These are phyloP conservation scores for Parauchenoglanis ngamensis DNA, from an alignment of 2,797 vertebrate genomes.

Conservation along the genomic window DNA sequence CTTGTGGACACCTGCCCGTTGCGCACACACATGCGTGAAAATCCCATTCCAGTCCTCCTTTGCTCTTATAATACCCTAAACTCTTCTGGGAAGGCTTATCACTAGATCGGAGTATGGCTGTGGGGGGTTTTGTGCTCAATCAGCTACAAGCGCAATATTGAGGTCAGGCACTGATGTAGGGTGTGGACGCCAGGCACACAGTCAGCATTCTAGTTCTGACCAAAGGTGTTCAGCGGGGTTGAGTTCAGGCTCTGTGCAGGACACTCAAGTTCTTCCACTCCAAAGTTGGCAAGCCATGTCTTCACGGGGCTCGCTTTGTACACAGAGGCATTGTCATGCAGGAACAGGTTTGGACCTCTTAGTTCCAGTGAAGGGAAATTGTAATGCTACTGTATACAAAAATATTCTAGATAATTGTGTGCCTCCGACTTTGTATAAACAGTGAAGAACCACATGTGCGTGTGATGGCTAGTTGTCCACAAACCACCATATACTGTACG, in stretches of 20 bases:
- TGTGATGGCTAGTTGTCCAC: not conserved
- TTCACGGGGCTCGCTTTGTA: too few relatives aligned
- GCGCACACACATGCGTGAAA: not conserved
- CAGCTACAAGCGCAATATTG: not conserved
- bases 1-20: not conserved
- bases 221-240: not conserved
- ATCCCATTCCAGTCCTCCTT: not conserved
- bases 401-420: too few relatives aligned
- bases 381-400: too few relatives aligned
- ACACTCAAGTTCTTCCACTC: too few relatives aligned
- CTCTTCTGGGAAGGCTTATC: not conserved
- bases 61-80: not conserved
- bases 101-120: not conserved
- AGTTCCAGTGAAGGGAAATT: too few relatives aligned
- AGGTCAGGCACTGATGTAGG: not conserved
- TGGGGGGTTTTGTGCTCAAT: not conserved
- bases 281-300: too few relatives aligned
- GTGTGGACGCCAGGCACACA: not conserved
- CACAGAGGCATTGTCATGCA: too few relatives aligned
- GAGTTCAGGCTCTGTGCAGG: too few relatives aligned
- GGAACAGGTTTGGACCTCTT: too few relatives aligned
- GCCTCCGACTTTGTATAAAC: not conserved
- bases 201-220: not conserved
- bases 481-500: not conserved
- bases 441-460: not conserved